Evolutionary conservation across 2,888 invertebrate species (phyloP).

Genomic region (Antitype chi): DNA sequence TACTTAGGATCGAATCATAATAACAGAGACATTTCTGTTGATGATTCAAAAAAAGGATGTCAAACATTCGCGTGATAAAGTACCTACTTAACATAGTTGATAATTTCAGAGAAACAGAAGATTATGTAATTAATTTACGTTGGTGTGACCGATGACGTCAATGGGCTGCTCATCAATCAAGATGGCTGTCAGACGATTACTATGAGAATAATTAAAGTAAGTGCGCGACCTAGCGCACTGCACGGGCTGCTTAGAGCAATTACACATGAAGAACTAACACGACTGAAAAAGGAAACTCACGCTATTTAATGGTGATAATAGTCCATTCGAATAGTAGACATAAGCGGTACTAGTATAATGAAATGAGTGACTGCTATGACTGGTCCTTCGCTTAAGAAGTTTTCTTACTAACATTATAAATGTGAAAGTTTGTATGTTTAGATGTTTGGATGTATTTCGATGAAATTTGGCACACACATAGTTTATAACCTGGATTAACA

Average conservation of each 20-base stretch:
- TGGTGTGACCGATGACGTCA: slow-evolving; percentile 56
- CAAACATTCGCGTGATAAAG: slow-evolving; percentile 21
- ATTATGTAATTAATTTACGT: slow-evolving; percentile 48
- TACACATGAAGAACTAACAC: slow-evolving; percentile 14
- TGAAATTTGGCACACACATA: too few relatives aligned
- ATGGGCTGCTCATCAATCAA: slow-evolving; percentile 56
- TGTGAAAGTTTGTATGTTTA: too few relatives aligned
- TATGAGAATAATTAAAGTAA: slow-evolving; percentile 44
- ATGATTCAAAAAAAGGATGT: slow-evolving; percentile 13
- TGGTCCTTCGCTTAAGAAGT: neutral
- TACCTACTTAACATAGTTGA: slow-evolving; percentile 7
- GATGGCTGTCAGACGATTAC: slow-evolving; percentile 44
- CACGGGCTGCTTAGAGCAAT: slow-evolving; percentile 15
- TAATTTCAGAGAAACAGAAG: slow-evolving; percentile 29
- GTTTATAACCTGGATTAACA: too few relatives aligned
- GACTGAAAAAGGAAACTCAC: slow-evolving; percentile 24
- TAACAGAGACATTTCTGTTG: neutral
- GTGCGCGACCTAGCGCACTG: slow-evolving; percentile 62
- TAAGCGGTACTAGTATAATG: neutral
- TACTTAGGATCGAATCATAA: slow-evolving; percentile 11
- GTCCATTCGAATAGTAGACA: neutral
- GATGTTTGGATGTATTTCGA: too few relatives aligned
- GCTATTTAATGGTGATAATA: slow-evolving; percentile 20
- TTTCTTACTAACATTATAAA: too few relatives aligned
- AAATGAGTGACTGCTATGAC: neutral